Base-by-base conservation (phyloP, 2,797 vertebrate species). In the Sebastes diaconus region DNA sequence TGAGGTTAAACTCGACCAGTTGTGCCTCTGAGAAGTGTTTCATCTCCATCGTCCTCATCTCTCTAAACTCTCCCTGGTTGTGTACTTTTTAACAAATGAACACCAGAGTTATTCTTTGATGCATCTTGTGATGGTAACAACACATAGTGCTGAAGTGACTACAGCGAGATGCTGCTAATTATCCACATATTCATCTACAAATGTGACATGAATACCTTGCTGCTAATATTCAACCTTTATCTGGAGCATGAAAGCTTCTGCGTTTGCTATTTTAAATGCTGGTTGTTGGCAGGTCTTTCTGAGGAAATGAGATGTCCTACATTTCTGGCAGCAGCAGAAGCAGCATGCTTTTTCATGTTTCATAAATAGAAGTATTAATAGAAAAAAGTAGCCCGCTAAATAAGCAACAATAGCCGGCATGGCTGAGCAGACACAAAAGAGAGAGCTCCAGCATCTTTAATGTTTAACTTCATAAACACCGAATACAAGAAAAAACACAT, bases 301-400 rank as follows among this genome's bases (percentile, higher is more conserved):
- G 61, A 79, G 75, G 86, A 92, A 83, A 76, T 84, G 80, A 81
- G 50, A 22, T 84, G 88, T 83, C 92, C 87, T 82, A 86, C 82
- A 90, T 91, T 84, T 69, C 14, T 87, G 87, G 34, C 75, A 68
- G 71, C 59, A 9, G 70, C 71, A 27, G 83, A 73, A n/a, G 22
- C 70, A n/a, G 32, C 24, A 3, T 65, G 9, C 39, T 70, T 66
- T 68, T 86, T 88, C 69, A 84, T 85, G 82, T 77, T 30, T 65
- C 73, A 76, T 90, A 71, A 88, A 82, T 68, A 42, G 78, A 79
- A 64, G 46, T 87, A 90, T 90, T 85, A 84, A 88, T 87, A 87
- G 87, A 85, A 73, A 63, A 24, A 78, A 58, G 6, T 29, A 8
- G 58, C 60, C 60, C 6, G 25, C 18, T 63, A 58, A 65, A 67